Conservation (phyloP, 2,888 invertebrate genomes). For the Leptopilina syphax region DNA sequence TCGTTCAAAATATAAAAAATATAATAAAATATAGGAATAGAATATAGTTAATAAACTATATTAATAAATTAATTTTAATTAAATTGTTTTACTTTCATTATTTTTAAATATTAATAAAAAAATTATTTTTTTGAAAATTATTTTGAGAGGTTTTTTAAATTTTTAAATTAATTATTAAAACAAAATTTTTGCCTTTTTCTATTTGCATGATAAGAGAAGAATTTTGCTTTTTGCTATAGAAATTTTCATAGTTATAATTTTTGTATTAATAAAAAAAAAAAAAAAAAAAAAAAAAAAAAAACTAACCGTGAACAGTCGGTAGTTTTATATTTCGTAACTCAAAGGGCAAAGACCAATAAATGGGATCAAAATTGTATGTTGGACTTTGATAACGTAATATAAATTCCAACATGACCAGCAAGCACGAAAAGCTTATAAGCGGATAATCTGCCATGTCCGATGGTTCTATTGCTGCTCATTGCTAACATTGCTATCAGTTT, state of each 20-base stretch:
- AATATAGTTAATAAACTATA: no score
- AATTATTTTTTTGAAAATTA: no score
- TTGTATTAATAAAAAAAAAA: background rate
- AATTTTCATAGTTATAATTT: background rate
- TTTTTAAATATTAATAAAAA: no score
- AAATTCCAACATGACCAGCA: conserved; percentile 22
- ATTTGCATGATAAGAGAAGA: no score
- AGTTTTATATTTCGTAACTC: conserved; percentile 10
- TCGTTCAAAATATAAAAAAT: no score
- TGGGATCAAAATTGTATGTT: conserved; percentile 32
- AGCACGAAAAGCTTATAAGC: conserved; percentile 35
- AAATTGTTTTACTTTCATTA: no score
- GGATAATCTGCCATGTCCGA: conserved; percentile 21
- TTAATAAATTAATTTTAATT: no score
- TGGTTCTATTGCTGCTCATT: background rate
- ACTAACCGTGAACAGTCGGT: conserved; percentile 21
- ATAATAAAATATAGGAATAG: no score
- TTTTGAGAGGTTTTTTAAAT: no score
- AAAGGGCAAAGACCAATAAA: conserved; percentile 32
- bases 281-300: background rate
- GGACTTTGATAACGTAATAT: conserved; percentile 35
- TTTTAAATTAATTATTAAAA: no score
- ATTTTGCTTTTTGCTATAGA: no score
- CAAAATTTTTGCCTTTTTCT: no score
- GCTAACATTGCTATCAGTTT: conserved; percentile 19